Evolutionary conservation across 2,113 vertebrate species (phyloP), one percentile per base, ranked within the genome.

Genomic region (Centropus bengalensis): DNA sequence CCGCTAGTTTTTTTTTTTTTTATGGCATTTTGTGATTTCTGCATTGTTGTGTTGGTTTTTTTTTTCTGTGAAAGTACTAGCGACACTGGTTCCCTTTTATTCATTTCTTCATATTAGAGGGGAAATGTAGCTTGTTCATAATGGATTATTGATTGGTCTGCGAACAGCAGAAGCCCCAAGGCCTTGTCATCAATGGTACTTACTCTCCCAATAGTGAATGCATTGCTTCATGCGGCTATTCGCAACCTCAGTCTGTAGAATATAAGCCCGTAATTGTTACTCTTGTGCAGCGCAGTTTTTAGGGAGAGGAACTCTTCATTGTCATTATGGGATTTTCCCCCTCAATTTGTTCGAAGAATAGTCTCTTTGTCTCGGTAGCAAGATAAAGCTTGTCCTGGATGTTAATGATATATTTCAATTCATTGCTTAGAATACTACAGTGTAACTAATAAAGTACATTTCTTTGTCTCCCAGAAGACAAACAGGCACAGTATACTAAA

Each of bases 81-180:
- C 74, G 91, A 97, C 97, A 98, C 97, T 98, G 97, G 90, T 95
- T 56, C 96, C 96, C 97, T 98, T 92, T 98, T 98, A 97, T 98
- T 97, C 97, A 91, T 95, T 92, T 96, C 97, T 98, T 96, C 97
- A 97, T 97, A 86, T 96, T 94, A 96, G 97, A 97, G 97, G 97
- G 97, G 97, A 98, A 97, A 97, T 98, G 98, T 96, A 97, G 98
- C 98, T 98, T 97, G 98, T 97, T 98, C 98, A 99, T 99, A 99
- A 99, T 99, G 98, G 98, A 98, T 98, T 99, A 99, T 98, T 99
- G 99, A 99, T 99, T 98, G 98, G 98, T 98, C 97, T 97, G 98
- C 82, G 92, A 98, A 98, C 98, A 97, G 98, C 97, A 96, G 98
- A 95, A 96, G 97, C 98, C 98, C 97, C 95, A 88, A 97, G 98